These are phyloP conservation scores for Palythoa grandis DNA, from an alignment of 92 coral and sea anemone genomes.

Conservation along the genomic window DNA sequence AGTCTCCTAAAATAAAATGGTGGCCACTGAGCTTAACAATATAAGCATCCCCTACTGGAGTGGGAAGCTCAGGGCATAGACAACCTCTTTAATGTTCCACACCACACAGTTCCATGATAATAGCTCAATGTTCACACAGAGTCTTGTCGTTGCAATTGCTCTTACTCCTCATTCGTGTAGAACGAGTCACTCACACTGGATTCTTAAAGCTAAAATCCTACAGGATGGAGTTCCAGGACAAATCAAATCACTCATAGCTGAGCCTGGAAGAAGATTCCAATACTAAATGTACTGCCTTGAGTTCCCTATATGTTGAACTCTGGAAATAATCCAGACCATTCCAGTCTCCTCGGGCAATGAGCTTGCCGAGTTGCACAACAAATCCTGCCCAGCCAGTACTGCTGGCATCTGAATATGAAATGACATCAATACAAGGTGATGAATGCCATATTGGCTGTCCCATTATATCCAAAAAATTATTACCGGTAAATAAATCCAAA, in stretches of 20 bases:
- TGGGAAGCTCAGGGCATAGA: conserved; percentile 16
- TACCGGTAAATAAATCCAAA: no score
- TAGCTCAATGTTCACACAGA: neutral
- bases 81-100: neutral
- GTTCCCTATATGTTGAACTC: conserved; percentile 19
- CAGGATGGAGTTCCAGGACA: neutral
- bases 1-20: neutral
- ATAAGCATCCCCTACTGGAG: conserved; percentile 18
- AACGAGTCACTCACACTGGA: conserved; percentile 10
- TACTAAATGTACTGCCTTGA: no score
- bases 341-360: conserved; percentile 46
- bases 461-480: conserved; percentile 1
- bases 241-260: conserved; percentile 47
- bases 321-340: conserved; percentile 16
- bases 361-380: conserved; percentile 16
- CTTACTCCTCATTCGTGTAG: neutral
- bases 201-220: conserved; percentile 34
- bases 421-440: neutral
- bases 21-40: conserved; percentile 2
- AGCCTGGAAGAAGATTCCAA: conserved; percentile 37
- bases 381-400: conserved; percentile 36
- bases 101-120: neutral
- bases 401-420: neutral
- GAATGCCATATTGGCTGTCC: neutral
- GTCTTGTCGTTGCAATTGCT: neutral